These are phyloP conservation scores for Scyliorhinus canicula DNA, from an alignment of 2,797 vertebrate species.

Conservation along the genomic window DNA sequence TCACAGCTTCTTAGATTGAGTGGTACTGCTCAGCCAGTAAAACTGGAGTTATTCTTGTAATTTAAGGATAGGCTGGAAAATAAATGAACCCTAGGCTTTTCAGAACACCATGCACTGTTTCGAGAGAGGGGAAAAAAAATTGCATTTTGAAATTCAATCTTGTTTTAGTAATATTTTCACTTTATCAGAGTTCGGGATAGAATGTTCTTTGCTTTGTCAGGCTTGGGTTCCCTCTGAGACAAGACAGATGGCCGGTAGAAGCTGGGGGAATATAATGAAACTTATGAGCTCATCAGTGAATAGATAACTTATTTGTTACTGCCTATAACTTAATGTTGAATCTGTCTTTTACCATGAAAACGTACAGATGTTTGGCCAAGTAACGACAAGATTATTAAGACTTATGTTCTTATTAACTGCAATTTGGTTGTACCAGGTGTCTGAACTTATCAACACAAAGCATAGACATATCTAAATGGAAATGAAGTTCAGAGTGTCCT, in stretches of 20 bases:
- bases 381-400: background rate
- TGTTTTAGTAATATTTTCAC: background rate
- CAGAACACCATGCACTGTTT: background rate
- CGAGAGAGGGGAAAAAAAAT: too few relatives aligned
- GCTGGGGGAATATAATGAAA: background rate
- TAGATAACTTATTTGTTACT: background rate
- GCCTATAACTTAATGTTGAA: background rate
- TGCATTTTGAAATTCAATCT: background rate
- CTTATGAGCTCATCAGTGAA: slow-evolving; percentile 23
- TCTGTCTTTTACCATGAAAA: background rate
- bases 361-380: background rate
- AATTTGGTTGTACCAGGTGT: background rate
- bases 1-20: background rate
- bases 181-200: background rate
- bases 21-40: background rate
- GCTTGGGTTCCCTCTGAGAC: background rate
- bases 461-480: background rate
- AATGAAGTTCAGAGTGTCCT: background rate
- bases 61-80: background rate
- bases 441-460: background rate
- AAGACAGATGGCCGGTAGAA: slow-evolving; percentile 8
- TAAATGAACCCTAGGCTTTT: background rate
- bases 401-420: background rate
- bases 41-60: background rate
- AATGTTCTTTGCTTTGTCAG: background rate